Conservation (phyloP, 1,140 invertebrate genomes). For the Drosophila paulistorum region DNA sequence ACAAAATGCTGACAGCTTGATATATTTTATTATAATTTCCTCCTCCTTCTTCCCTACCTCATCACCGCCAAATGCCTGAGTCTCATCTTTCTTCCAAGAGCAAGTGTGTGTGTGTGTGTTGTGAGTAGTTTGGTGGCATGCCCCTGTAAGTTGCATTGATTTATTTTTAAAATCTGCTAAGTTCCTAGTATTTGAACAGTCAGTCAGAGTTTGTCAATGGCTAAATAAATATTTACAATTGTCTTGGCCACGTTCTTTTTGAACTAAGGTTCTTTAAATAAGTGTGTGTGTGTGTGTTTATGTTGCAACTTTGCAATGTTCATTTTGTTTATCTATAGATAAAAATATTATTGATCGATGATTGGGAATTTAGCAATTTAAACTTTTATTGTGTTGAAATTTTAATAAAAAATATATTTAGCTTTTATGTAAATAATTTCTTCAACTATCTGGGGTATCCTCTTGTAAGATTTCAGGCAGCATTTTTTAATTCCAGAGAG, state of each 20-base stretch:
- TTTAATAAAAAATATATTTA: background rate
- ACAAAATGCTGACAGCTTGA: conserved; percentile 76
- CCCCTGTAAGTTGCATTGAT: conserved; percentile 61
- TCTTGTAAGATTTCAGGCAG: too few species aligned
- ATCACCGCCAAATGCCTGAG: background rate
- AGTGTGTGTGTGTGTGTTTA: too few species aligned
- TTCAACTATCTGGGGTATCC: too few species aligned
- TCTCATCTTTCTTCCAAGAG: background rate
- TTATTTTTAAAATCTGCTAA: conserved; percentile 74
- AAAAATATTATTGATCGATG: conserved; percentile 25
- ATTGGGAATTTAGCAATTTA: background rate
- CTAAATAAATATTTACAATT: conserved; percentile 54
- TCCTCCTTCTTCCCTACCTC: conserved; percentile 3
- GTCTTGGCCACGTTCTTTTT: background rate
- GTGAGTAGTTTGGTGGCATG: conserved; percentile 23
- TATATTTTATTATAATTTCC: conserved; percentile 81
- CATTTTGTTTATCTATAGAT: conserved; percentile 33
- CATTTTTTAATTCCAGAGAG: too few species aligned
- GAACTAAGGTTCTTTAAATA: too few species aligned
- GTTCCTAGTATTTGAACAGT: conserved; percentile 52
- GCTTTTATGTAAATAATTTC: too few species aligned
- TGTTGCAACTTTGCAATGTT: background rate
- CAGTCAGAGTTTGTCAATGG: conserved; percentile 42
- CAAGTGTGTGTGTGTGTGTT: conserved; percentile 30
- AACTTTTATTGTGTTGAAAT: conserved; percentile 2